Evolutionary conservation across 1,140 invertebrate species (phyloP), one percentile per base, ranked within the genome.

Genomic region (Lasioglossum baleicum): DNA sequence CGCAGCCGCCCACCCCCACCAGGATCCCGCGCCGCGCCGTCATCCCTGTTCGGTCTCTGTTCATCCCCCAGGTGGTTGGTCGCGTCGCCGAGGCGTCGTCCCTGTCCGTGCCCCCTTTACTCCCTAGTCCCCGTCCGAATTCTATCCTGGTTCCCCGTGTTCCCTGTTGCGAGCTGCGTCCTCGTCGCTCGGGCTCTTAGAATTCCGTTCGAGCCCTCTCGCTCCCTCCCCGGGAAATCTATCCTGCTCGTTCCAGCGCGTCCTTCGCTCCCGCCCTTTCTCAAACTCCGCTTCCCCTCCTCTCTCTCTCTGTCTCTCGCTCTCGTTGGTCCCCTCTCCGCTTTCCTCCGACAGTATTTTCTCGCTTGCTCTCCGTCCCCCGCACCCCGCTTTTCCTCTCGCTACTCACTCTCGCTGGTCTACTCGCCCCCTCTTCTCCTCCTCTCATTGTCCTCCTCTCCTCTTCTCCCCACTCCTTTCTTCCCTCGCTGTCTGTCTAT

Each of bases 201-300:
- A 77, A 70, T 70, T 63, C 75, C 75, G 17, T 40, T 42, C 40
- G 22, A 20, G 20, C 17, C 48, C 58, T 17, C 6, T 75, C 72
- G 7, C 20, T 66, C 63, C 20, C 17, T 2, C 13, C 44, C 51
- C 4, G 35, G 75, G 42, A 78, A 63, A 65, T 69, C 79, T 44
- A 58, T 64, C 64, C 67, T 67, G 68, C 63, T 60, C 58, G 76
- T 77, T 79, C 76, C 76, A 48, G 44, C 66, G 22, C 79, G 63
- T 70, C 35, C 80, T 80, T 69, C 51, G 56, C 35, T 48, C 73
- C 61, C 70, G 64, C 56, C 17, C 42, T n/a, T 67, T 26, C 60
- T 63, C 60, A 20, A 7, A 20, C 22, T 26, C n/a, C 20, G 2
- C 44, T 48, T 22, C 10, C 35, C 2, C 8, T 22, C 51, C 17